Conservation (phyloP, 2,113 vertebrate genomes). For the Oryzias curvinotus region DNA sequence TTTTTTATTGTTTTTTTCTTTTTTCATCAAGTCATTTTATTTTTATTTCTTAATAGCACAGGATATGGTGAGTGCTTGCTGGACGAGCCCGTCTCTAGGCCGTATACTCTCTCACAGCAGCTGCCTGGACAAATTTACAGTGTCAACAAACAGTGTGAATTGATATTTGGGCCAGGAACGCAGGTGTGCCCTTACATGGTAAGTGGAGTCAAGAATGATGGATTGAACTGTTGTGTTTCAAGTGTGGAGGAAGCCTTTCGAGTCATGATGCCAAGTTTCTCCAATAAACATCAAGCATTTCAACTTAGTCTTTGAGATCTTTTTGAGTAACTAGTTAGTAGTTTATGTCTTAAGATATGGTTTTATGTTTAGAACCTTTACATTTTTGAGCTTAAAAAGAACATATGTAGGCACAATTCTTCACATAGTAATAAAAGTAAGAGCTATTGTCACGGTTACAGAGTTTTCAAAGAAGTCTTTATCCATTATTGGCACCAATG, state of each 20-base stretch:
- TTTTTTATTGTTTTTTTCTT: conserved; percentile 60
- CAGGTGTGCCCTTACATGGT: conserved; percentile 99
- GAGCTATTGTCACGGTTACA: no score
- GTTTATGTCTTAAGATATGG: no score
- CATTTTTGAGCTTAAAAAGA: no score
- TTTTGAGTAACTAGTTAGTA: not conserved
- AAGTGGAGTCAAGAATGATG: conserved; percentile 66
- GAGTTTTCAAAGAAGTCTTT: no score
- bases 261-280: conserved; percentile 21
- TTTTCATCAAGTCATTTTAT: conserved; percentile 73
- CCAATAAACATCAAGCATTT: conserved; percentile 2
- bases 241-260: conserved; percentile 14
- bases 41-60: conserved; percentile 86
- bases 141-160: conserved; percentile 98
- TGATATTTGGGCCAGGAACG: conserved; percentile 97
- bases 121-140: conserved; percentile 92
- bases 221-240: conserved; percentile 33
- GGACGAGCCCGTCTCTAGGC: conserved; percentile 90
- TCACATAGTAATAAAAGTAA: no score
- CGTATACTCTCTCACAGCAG: conserved; percentile 87
- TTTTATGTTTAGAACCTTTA: no score
- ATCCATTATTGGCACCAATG: conserved; percentile 8
- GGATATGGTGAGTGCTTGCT: conserved; percentile 98
- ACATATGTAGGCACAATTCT: no score
- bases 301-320: not conserved